Evolutionary conservation across 2,113 vertebrate species (phyloP).

Genomic region (Megatriorchis doriae): DNA sequence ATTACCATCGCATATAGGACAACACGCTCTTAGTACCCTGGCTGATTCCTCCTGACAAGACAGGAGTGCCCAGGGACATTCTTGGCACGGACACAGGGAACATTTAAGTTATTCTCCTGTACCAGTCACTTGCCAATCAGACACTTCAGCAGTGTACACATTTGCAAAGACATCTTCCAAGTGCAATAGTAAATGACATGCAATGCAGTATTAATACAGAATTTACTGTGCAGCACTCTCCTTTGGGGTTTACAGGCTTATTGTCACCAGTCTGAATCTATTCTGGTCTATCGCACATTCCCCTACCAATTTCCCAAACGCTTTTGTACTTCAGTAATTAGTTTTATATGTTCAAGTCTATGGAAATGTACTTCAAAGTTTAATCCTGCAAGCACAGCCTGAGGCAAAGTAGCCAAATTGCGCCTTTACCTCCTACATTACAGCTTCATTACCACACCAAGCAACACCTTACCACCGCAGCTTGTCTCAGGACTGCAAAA

Average conservation of each 20-base stretch:
- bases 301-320: neutral
- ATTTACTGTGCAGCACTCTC: neutral
- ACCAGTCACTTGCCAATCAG: neutral
- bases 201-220: neutral
- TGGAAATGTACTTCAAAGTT: neutral
- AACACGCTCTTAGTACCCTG: neutral
- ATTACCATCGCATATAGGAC: neutral
- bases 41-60: neutral
- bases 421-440: neutral
- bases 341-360: neutral
- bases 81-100: rapidly evolving
- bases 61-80: neutral
- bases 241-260: neutral
- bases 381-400: neutral
- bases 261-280: neutral
- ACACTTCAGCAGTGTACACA: neutral
- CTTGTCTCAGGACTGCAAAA: neutral
- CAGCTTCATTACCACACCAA: neutral
- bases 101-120: neutral
- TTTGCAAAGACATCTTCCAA: neutral
- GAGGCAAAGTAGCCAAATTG: neutral
- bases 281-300: neutral
- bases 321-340: neutral
- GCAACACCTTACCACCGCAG: neutral
- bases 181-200: neutral